Evolutionary conservation across 2,888 invertebrate genomes (phyloP).

Genomic region (Ellobium chinense): DNA sequence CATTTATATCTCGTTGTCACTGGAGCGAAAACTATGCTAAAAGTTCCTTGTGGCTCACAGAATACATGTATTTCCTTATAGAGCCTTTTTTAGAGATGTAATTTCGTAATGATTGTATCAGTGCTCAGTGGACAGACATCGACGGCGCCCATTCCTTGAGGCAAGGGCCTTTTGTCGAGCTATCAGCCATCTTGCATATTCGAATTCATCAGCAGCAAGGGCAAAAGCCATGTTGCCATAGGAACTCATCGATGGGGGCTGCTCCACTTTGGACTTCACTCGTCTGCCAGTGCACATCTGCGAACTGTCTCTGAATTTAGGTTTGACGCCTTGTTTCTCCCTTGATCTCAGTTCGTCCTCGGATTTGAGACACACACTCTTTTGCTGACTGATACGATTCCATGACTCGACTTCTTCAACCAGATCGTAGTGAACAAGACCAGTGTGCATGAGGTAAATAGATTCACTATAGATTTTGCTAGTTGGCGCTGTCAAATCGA

Average conservation of each 20-base stretch:
- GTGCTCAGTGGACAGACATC: background rate
- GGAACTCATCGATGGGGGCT: background rate
- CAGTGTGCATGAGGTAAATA: conserved; percentile 27
- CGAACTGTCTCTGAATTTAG: background rate
- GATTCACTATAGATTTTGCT: background rate
- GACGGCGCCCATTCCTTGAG: background rate
- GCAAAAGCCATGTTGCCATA: background rate
- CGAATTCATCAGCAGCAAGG: background rate
- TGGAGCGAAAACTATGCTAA: too few relatives aligned
- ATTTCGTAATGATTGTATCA: too few relatives aligned
- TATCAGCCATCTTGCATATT: background rate
- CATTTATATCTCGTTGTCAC: too few relatives aligned
- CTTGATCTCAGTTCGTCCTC: background rate
- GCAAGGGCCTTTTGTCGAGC: background rate
- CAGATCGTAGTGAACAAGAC: conserved; percentile 26
- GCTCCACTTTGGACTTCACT: background rate
- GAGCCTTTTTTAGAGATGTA: too few relatives aligned
- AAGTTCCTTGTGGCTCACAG: too few relatives aligned
- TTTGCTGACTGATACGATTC: background rate
- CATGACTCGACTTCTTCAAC: conserved; percentile 6
- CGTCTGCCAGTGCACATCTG: too few relatives aligned
- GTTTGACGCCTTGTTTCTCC: background rate
- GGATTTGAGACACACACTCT: background rate
- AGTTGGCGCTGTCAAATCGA: conserved; percentile 15
- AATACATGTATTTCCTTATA: too few relatives aligned